Conservation (phyloP, 1,140 invertebrate genomes). For the Contarinia nasturtii region DNA sequence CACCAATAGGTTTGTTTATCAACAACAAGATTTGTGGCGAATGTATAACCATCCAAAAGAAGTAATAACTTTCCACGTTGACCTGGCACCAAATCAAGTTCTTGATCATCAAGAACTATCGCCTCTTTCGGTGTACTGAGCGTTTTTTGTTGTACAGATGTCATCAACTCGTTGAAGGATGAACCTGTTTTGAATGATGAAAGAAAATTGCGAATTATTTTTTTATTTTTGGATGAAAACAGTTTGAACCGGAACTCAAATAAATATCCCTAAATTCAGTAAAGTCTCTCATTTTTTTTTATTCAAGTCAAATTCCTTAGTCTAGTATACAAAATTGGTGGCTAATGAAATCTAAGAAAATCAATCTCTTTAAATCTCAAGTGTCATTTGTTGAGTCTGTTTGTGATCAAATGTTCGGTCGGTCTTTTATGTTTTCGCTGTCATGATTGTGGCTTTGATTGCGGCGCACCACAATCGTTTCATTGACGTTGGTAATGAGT, state of each 20-base stretch:
- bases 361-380: too few relatives aligned
- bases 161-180: background rate
- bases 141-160: background rate
- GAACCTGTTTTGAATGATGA: background rate
- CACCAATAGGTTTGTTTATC: constrained; percentile 17
- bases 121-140: background rate
- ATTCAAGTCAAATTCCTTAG: too few relatives aligned
- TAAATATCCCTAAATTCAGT: too few relatives aligned
- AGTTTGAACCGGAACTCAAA: too few relatives aligned
- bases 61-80: constrained; percentile 15
- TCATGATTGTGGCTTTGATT: constrained; percentile 8
- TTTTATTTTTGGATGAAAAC: background rate
- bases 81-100: constrained; percentile 12
- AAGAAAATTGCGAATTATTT: background rate
- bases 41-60: constrained; percentile 11
- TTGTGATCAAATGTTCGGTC: too few relatives aligned
- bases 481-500: constrained; percentile 8
- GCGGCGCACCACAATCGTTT: constrained; percentile 5
- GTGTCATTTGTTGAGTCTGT: too few relatives aligned
- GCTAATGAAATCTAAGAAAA: too few relatives aligned
- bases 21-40: constrained; percentile 13
- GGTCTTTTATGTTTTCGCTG: too few relatives aligned
- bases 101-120: constrained; percentile 2
- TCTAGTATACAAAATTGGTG: too few relatives aligned
- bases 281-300: too few relatives aligned